Evolutionary conservation across 2,113 vertebrate genomes (phyloP).

Genomic region (Macroglossus sobrinus): DNA sequence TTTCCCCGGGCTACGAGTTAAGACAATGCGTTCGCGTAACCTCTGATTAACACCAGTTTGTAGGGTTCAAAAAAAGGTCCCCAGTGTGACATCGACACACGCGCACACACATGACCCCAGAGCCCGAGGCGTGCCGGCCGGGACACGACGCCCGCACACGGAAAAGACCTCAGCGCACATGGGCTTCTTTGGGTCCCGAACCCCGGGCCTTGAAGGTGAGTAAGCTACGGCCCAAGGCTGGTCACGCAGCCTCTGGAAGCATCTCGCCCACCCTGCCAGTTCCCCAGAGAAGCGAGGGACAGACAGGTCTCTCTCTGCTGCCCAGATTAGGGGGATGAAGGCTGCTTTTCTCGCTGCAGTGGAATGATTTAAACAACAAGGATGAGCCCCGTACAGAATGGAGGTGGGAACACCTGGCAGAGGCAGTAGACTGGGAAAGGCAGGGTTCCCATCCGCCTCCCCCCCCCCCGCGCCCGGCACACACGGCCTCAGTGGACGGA

Average conservation of each 20-base stretch:
- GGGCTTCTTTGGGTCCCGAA: not conserved
- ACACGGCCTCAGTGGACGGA: constrained; percentile 31
- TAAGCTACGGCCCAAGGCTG: not conserved
- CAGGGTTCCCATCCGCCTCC: not conserved
- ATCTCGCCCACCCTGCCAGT: accelerated
- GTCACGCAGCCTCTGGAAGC: not conserved
- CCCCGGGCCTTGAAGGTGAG: not conserved
- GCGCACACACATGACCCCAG: not conserved
- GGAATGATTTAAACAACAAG: constrained; percentile 67
- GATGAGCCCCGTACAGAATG: constrained; percentile 58
- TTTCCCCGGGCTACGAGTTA: not conserved
- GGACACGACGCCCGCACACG: not conserved
- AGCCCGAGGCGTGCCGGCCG: too few relatives aligned
- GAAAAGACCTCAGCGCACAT: not conserved
- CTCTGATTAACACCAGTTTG: not conserved
- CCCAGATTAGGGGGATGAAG: not conserved
- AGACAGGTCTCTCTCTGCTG: not conserved
- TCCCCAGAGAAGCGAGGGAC: not conserved
- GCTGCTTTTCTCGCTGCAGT: not conserved
- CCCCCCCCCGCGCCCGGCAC: constrained; percentile 46
- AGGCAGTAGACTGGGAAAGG: constrained; percentile 45
- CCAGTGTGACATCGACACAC: not conserved
- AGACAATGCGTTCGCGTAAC: not conserved
- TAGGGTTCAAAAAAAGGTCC: not conserved
- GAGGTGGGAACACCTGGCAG: not conserved